Percentiles rank a stretch among this genome's conserved stretches.
Evolutionary conservation across 2,888 invertebrate genomes (phyloP).

Genomic region (Himalopsyche japonica): DNA sequence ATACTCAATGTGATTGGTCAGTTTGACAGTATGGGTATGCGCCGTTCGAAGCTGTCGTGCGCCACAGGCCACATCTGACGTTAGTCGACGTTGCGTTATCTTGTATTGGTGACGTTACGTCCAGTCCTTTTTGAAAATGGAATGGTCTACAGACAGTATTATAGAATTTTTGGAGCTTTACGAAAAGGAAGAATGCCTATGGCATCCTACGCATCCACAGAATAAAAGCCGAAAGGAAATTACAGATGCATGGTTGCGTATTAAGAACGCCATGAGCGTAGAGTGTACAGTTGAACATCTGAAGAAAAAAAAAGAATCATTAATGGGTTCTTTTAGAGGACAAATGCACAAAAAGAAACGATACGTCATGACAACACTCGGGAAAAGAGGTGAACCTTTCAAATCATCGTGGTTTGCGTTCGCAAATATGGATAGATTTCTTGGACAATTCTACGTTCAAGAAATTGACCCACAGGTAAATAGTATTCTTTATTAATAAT

Average conservation of each 20-base stretch:
- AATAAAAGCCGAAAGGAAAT: background rate
- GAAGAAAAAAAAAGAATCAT: background rate
- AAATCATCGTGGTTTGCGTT: background rate
- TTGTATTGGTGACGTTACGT: too few relatives aligned
- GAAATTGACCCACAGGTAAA: background rate
- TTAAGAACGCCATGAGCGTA: background rate
- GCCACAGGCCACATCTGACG: too few relatives aligned
- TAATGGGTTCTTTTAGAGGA: background rate
- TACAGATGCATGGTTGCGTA: background rate
- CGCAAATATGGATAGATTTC: background rate
- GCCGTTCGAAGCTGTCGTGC: too few relatives aligned
- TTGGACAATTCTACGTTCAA: background rate
- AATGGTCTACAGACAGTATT: background rate
- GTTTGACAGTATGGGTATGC: too few relatives aligned
- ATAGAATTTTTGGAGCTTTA: background rate
- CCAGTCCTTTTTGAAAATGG: background rate
- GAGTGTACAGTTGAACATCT: background rate
- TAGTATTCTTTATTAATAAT: too few relatives aligned
- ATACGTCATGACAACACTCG: background rate
- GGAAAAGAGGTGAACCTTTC: background rate
- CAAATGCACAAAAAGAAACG: background rate
- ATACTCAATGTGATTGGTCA: too few relatives aligned
- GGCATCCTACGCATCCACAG: background rate
- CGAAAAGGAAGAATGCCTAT: background rate
- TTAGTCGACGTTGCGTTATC: too few relatives aligned